Conservation (phyloP, 2,888 invertebrate species). For the Exephanes ischioxanthus region DNA sequence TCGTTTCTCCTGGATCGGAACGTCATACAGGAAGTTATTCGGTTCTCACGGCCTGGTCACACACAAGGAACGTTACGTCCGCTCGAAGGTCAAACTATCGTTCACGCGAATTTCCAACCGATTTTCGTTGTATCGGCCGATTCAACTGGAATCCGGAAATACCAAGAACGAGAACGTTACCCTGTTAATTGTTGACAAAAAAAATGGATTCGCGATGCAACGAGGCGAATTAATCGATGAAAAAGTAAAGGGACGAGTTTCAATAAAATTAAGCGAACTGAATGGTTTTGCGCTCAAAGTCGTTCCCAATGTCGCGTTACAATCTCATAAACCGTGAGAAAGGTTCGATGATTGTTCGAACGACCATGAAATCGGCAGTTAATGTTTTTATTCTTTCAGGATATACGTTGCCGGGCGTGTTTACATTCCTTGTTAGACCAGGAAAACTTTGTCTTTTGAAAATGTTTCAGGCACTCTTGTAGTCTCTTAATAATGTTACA, state of each 20-base stretch:
- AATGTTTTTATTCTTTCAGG: not conserved
- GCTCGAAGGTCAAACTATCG: not conserved
- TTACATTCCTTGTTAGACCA: conserved; percentile 40
- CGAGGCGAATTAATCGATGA: not conserved
- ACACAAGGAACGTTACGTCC: conserved; percentile 27
- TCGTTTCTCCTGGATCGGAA: conserved; percentile 34
- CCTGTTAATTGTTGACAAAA: not conserved
- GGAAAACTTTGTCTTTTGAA: conserved; percentile 1
- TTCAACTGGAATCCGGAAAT: not conserved
- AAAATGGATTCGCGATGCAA: not conserved
- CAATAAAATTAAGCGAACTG: not conserved
- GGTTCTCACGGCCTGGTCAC: conserved; percentile 24
- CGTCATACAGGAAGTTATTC: conserved; percentile 41
- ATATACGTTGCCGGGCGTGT: not conserved
- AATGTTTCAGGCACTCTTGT: not conserved
- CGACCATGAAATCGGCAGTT: not conserved
- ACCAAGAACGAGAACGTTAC: not conserved
- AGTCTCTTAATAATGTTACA: conserved; percentile 20
- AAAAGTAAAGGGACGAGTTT: not conserved
- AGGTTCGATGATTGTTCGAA: not conserved
- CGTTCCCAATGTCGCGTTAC: not conserved
- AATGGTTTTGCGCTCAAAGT: not conserved
- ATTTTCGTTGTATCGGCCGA: not conserved
- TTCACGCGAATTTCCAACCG: not conserved
- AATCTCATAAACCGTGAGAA: not conserved